phyloP scores from a whole-genome alignment of 1,140 invertebrate genomes.

The Hycleus phaleratus region DNA sequence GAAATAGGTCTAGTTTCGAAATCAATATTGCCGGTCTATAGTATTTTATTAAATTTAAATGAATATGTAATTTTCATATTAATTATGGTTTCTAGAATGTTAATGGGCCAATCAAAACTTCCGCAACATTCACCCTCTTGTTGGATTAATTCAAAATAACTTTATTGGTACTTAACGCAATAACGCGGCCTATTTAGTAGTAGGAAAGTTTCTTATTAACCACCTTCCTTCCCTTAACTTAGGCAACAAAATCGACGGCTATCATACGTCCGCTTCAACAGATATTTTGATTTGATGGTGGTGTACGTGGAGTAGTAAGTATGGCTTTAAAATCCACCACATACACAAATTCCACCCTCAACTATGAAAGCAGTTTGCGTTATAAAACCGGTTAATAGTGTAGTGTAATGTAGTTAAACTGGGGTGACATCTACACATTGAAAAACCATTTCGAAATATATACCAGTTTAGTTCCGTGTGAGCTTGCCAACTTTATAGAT shows the following conservation, averaged over 20 bases:
- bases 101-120: conserved; percentile 15
- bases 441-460: background rate
- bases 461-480: conserved; percentile 3
- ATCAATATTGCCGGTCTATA: too few relatives aligned
- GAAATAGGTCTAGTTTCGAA: too few relatives aligned
- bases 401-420: background rate
- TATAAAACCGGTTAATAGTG: background rate
- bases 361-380: background rate
- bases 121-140: conserved; percentile 6
- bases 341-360: background rate
- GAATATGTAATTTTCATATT: conserved; percentile 3
- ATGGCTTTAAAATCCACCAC: conserved; percentile 10
- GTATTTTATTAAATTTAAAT: too few relatives aligned
- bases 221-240: background rate
- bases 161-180: conserved; percentile 14
- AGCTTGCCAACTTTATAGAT: conserved; percentile 14
- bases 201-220: conserved; percentile 9
- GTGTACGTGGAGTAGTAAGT: background rate
- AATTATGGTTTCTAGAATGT: conserved; percentile 8
- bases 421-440: background rate
- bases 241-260: background rate
- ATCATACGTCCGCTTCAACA: background rate
- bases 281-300: conserved; percentile 9
- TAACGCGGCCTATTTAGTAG: conserved; percentile 11
- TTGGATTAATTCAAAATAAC: conserved; percentile 18